Conservation (phyloP, 2,113 vertebrate genomes). For the Lipotes vexillifer region DNA sequence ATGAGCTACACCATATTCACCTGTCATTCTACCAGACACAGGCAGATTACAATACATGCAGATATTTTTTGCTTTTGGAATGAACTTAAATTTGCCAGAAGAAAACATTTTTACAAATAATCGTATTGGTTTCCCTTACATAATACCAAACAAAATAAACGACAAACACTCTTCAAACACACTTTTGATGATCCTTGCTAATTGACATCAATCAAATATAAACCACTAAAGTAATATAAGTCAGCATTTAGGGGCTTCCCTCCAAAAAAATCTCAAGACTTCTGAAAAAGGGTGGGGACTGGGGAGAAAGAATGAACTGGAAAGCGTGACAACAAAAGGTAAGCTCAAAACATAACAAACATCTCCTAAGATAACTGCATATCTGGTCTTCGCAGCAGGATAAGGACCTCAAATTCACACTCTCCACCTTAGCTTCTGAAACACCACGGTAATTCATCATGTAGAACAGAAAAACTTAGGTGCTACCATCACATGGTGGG, state of each 20-base stretch:
- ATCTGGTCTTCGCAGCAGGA: background rate
- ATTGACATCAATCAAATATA: background rate
- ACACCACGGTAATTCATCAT: background rate
- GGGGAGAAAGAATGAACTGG: background rate
- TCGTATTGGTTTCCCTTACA: background rate
- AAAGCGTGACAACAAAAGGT: conserved; percentile 12
- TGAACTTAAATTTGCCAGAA: background rate
- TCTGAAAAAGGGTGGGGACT: background rate
- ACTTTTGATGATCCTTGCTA: background rate
- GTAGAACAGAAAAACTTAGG: background rate
- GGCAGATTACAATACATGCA: background rate
- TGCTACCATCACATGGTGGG: background rate
- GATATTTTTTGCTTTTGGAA: background rate
- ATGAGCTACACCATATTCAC: background rate
- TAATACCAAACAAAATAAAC: background rate
- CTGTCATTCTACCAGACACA: background rate
- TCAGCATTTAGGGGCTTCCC: background rate
- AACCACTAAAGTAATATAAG: background rate
- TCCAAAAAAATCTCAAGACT: background rate
- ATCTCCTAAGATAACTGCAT: background rate
- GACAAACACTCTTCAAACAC: conserved; percentile 5
- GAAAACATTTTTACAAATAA: background rate
- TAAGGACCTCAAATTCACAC: background rate
- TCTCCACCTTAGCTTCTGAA: background rate
- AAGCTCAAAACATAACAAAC: background rate